These are phyloP conservation scores for Ostrea denselamellosa DNA, from an alignment of 1,140 invertebrate species.

Conservation along the genomic window DNA sequence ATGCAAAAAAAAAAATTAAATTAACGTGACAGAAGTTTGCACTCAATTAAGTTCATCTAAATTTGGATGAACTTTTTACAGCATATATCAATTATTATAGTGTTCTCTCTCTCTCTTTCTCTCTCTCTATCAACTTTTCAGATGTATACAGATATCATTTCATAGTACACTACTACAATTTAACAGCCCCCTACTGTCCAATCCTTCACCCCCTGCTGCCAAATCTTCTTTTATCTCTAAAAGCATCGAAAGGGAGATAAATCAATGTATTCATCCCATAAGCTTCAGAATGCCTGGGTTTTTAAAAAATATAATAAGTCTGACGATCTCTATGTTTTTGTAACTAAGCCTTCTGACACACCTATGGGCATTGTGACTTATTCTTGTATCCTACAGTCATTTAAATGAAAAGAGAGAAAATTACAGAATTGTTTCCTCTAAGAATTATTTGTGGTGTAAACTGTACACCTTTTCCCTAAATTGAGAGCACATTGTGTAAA, in stretches of 20 bases:
- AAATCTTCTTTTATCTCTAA: background rate
- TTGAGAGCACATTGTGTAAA: background rate
- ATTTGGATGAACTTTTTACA: background rate
- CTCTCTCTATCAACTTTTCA: background rate
- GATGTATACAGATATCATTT: no score
- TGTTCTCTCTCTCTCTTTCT: background rate
- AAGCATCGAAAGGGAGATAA: background rate
- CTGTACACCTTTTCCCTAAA: background rate
- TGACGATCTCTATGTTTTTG: background rate
- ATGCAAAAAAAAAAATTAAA: no score
- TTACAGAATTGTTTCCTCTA: background rate
- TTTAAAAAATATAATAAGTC: background rate
- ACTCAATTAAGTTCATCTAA: no score
- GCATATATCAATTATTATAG: background rate
- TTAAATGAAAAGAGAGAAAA: slow-evolving; percentile 4
- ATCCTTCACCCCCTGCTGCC: background rate
- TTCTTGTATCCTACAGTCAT: background rate
- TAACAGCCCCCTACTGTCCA: background rate
- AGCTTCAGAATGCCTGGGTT: background rate
- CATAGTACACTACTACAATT: background rate
- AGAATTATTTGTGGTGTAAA: background rate
- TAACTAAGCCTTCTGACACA: background rate
- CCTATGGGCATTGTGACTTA: background rate
- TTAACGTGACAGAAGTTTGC: no score
- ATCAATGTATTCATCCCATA: background rate